Conservation (phyloP, 2,888 invertebrate species). For the Graphium colonna region DNA sequence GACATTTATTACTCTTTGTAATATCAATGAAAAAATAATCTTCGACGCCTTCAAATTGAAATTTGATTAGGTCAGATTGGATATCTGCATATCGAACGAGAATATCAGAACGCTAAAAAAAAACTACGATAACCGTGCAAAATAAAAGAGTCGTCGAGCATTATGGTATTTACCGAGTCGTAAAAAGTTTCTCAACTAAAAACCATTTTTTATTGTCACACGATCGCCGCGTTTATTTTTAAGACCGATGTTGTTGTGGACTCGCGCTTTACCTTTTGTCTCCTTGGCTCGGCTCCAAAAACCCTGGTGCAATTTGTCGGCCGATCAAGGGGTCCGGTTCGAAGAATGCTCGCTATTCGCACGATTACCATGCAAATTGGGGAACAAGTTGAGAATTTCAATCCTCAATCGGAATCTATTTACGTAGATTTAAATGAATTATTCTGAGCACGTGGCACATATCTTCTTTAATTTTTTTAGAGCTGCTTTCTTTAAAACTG, state of each 20-base stretch:
- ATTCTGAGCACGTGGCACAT: too few relatives aligned
- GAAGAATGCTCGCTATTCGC: constrained; percentile 3
- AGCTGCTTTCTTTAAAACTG: too few relatives aligned
- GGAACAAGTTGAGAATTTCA: too few relatives aligned
- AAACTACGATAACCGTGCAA: not conserved
- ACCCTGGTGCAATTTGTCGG: constrained; percentile 9
- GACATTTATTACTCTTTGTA: too few relatives aligned
- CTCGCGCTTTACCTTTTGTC: constrained; percentile 10
- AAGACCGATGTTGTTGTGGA: not conserved
- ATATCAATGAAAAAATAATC: not conserved
- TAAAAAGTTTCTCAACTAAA: not conserved
- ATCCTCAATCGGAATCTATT: too few relatives aligned
- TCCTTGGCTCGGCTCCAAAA: constrained; percentile 16
- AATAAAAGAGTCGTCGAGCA: not conserved
- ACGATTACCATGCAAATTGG: not conserved
- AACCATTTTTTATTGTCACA: not conserved
- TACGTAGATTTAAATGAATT: too few relatives aligned
- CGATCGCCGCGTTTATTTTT: constrained; percentile 7
- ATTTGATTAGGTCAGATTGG: not conserved
- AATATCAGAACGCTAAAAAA: not conserved
- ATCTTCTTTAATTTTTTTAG: too few relatives aligned
- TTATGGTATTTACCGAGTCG: too few relatives aligned
- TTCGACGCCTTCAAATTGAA: not conserved
- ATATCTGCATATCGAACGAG: not conserved
- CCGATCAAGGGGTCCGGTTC: constrained; percentile 1